Evolutionary conservation across 2,113 vertebrate species (phyloP).

Genomic region (Aptenodytes patagonicus): DNA sequence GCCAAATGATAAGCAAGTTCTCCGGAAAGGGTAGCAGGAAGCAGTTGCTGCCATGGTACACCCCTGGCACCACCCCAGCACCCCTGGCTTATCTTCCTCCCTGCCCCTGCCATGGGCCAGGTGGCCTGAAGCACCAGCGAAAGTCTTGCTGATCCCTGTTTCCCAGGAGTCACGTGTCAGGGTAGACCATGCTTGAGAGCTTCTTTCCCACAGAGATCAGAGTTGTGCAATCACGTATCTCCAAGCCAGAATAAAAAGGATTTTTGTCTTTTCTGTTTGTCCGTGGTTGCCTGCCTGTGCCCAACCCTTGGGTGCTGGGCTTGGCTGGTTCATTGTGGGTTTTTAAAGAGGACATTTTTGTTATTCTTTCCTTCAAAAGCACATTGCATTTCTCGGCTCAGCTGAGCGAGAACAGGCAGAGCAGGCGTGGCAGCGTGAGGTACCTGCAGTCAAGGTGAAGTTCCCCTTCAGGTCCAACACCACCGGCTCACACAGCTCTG

Average conservation of each 20-base stretch:
- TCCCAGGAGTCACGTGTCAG: neutral
- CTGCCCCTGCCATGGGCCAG: accelerated
- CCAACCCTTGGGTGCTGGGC: neutral
- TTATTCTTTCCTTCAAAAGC: neutral
- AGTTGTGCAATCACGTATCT: neutral
- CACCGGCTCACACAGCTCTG: accelerated
- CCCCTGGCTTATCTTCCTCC: neutral
- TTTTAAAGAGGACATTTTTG: neutral
- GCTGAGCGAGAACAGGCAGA: neutral
- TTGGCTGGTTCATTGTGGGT: neutral
- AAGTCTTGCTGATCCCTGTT: accelerated
- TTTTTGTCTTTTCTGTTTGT: neutral
- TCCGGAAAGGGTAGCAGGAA: neutral
- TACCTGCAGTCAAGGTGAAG: neutral
- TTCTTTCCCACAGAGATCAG: neutral
- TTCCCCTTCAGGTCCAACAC: neutral
- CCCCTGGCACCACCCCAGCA: neutral
- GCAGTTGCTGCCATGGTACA: accelerated
- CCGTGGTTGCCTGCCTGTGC: neutral
- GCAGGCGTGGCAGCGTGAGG: neutral
- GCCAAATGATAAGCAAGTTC: neutral
- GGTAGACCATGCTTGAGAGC: neutral
- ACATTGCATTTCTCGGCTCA: accelerated
- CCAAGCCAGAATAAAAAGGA: neutral
- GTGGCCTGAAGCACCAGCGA: neutral